These are phyloP conservation scores for Meganola albula DNA, from an alignment of 2,888 invertebrate genomes.

Conservation along the genomic window DNA sequence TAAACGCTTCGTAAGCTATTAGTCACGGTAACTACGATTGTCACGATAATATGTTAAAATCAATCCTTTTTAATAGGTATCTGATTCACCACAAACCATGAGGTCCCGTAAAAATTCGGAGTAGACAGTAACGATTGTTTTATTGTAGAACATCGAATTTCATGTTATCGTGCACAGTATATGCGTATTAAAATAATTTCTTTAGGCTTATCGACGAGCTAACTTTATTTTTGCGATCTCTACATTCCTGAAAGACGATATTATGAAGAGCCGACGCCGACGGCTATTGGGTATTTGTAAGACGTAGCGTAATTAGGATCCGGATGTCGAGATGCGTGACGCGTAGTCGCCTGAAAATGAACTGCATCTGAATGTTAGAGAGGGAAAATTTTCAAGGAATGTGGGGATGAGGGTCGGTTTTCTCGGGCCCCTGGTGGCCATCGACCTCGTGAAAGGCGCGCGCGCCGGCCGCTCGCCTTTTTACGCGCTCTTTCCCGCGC, in stretches of 20 bases:
- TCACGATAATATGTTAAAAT: slow-evolving; percentile 7
- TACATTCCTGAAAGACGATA: slow-evolving; percentile 40
- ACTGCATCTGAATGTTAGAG: too few relatives aligned
- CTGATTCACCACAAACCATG: slow-evolving; percentile 48
- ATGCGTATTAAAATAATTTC: slow-evolving; percentile 59
- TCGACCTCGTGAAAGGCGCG: slow-evolving; percentile 73
- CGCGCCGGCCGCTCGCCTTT: slow-evolving; percentile 69
- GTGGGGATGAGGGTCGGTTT: slow-evolving; percentile 52
- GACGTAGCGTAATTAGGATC: slow-evolving; percentile 25
- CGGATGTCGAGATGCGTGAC: too few relatives aligned
- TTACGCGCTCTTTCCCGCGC: slow-evolving; percentile 71
- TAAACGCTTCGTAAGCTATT: slow-evolving; percentile 9
- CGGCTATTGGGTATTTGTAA: slow-evolving; percentile 7
- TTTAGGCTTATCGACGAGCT: slow-evolving; percentile 37
- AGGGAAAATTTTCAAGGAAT: slow-evolving; percentile 39
- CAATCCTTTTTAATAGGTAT: slow-evolving; percentile 32
- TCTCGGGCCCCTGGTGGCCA: slow-evolving; percentile 64
- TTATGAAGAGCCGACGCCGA: slow-evolving; percentile 27
- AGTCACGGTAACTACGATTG: slow-evolving; percentile 6
- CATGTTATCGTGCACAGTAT: slow-evolving; percentile 47
- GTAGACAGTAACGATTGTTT: slow-evolving; percentile 51
- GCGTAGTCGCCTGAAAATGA: too few relatives aligned
- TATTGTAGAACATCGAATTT: slow-evolving; percentile 45
- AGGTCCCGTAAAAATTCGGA: slow-evolving; percentile 41
- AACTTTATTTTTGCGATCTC: slow-evolving; percentile 48